Evolutionary conservation across 2,113 vertebrate species (phyloP).

Genomic region (Paralichthys olivaceus): DNA sequence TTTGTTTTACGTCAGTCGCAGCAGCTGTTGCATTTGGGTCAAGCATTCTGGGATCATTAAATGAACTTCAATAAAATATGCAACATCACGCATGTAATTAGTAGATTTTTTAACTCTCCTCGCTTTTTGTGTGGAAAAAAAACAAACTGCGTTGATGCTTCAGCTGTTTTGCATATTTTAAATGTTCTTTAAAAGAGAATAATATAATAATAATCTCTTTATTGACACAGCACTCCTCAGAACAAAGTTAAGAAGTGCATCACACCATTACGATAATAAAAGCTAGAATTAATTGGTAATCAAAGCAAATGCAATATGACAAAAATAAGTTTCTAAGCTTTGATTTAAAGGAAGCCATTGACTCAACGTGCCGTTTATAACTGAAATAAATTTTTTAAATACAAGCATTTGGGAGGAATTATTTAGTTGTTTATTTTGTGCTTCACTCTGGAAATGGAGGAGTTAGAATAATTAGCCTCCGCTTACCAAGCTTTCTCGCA

Average conservation of each 20-base stretch:
- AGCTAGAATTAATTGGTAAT: too few species aligned
- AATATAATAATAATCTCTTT: background rate
- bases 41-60: constrained; percentile 12
- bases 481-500: too few species aligned
- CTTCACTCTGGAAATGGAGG: background rate
- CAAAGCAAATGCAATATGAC: too few species aligned
- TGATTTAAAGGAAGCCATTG: too few species aligned
- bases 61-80: constrained; percentile 8
- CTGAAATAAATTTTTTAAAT: too few species aligned
- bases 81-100: background rate
- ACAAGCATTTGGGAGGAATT: background rate
- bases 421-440: background rate
- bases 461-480: background rate
- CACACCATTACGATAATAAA: background rate
- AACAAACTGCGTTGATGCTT: too few species aligned
- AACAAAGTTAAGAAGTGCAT: background rate
- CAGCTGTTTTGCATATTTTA: background rate
- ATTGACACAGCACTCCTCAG: background rate
- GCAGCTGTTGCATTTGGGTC: constrained; percentile 26
- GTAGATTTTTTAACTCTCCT: background rate
- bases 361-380: too few species aligned
- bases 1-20: background rate
- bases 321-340: too few species aligned
- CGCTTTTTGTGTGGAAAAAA: background rate
- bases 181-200: background rate